Evolutionary conservation across 2,113 vertebrate species (phyloP).

Genomic region (Boleophthalmus pectinirostris): DNA sequence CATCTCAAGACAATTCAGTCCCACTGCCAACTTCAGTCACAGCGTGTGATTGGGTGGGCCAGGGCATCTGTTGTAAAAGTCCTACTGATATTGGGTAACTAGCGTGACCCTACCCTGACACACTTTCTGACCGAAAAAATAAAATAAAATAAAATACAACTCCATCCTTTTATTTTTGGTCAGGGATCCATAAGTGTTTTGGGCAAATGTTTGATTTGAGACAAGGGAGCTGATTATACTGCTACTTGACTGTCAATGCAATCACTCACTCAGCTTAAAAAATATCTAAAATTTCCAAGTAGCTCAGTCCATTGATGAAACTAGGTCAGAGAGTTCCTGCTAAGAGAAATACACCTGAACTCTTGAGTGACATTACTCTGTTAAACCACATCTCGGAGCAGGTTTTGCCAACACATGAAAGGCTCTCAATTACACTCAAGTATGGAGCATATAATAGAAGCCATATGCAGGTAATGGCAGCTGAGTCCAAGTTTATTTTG

Average conservation of each 20-base stretch:
- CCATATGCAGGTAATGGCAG: conserved; percentile 32
- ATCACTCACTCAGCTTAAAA: background rate
- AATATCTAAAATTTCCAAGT: background rate
- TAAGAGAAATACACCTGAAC: background rate
- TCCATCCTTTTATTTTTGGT: too few relatives aligned
- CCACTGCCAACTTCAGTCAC: too few relatives aligned
- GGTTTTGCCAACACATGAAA: conserved; percentile 28
- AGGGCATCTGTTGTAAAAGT: too few relatives aligned
- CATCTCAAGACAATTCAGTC: too few relatives aligned
- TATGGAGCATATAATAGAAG: conserved; percentile 35
- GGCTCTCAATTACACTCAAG: conserved; percentile 18
- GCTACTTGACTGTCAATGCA: background rate
- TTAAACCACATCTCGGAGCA: background rate
- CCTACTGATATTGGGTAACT: too few relatives aligned
- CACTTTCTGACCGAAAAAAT: too few relatives aligned
- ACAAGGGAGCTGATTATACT: background rate
- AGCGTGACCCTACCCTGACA: too few relatives aligned
- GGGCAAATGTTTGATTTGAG: background rate
- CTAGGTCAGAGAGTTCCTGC: background rate
- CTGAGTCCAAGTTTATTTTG: conserved; percentile 33
- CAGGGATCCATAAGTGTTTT: background rate
- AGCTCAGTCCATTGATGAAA: background rate
- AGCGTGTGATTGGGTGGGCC: too few relatives aligned
- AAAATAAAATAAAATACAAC: too few relatives aligned
- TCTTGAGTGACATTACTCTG: conserved; percentile 8